phyloP scores from a whole-genome alignment of 2,113 vertebrate species.

The Mormoops blainvillei region DNA sequence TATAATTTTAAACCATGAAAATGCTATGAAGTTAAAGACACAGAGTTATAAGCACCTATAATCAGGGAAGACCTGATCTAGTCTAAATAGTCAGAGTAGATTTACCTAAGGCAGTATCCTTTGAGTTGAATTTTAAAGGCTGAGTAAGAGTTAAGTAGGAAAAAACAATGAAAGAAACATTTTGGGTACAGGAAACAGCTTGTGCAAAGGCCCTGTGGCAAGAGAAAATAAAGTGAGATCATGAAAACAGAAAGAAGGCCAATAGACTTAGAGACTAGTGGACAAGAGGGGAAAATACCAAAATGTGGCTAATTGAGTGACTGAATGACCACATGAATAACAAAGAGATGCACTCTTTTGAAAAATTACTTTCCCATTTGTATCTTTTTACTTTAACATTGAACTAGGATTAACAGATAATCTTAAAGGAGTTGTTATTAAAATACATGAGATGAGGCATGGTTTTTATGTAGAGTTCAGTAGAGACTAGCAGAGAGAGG shows the following conservation, averaged over 20 bases:
- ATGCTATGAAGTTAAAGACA: neutral
- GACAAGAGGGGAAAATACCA: neutral
- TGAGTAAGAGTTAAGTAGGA: neutral
- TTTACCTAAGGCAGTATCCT: neutral
- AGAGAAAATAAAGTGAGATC: neutral
- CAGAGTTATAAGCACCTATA: neutral
- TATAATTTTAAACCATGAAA: neutral
- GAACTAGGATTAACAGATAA: neutral
- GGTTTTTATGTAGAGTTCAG: neutral
- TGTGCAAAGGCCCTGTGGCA: neutral
- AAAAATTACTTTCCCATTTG: neutral
- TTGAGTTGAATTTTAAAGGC: neutral
- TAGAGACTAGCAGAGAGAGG: neutral
- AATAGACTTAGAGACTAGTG: neutral
- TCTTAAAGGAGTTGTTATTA: neutral
- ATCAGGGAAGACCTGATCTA: neutral
- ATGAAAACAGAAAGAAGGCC: neutral
- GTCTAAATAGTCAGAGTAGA: neutral
- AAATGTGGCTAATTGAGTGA: neutral
- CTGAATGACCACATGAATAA: neutral
- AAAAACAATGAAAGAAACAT: neutral
- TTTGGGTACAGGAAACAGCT: neutral
- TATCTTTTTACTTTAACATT: neutral
- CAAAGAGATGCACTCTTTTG: neutral
- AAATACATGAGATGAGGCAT: neutral